phyloP scores from a whole-genome alignment of 2,888 invertebrate species.

The Plagiodera versicolora region DNA sequence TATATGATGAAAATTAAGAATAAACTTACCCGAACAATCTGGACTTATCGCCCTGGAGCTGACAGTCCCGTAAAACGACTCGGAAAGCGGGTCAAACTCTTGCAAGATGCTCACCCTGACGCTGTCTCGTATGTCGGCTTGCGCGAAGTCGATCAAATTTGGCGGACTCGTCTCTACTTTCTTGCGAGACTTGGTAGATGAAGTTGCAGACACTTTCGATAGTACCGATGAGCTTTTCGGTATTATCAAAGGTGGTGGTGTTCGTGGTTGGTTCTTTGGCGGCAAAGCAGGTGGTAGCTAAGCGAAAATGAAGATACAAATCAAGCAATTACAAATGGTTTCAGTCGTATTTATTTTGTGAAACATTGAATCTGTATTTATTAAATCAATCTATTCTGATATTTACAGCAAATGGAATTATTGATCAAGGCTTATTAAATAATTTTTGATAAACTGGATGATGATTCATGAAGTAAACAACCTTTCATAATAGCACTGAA shows the following conservation, averaged over 20 bases:
- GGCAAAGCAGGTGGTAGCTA: conserved; percentile 48
- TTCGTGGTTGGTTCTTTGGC: conserved; percentile 50
- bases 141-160: conserved; percentile 63
- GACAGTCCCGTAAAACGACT: conserved; percentile 55
- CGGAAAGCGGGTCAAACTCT: conserved; percentile 81
- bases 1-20: too few relatives aligned
- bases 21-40: conserved; percentile 57
- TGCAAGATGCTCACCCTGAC: conserved; percentile 74
- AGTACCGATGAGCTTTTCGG: conserved; percentile 24
- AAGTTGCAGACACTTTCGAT: conserved; percentile 25
- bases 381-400: too few relatives aligned
- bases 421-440: too few relatives aligned
- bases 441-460: too few relatives aligned
- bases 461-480: too few relatives aligned
- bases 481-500: too few relatives aligned
- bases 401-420: too few relatives aligned
- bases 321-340: too few relatives aligned
- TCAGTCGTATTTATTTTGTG: too few relatives aligned
- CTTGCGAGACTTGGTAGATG: conserved; percentile 25
- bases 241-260: conserved; percentile 44
- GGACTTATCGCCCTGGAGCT: conserved; percentile 49
- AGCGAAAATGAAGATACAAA: too few relatives aligned
- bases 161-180: conserved; percentile 22
- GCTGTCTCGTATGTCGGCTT: conserved; percentile 57
- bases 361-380: too few relatives aligned